These are phyloP conservation scores for Eristalis intricaria DNA, from an alignment of 2,888 invertebrate genomes.

Conservation along the genomic window DNA sequence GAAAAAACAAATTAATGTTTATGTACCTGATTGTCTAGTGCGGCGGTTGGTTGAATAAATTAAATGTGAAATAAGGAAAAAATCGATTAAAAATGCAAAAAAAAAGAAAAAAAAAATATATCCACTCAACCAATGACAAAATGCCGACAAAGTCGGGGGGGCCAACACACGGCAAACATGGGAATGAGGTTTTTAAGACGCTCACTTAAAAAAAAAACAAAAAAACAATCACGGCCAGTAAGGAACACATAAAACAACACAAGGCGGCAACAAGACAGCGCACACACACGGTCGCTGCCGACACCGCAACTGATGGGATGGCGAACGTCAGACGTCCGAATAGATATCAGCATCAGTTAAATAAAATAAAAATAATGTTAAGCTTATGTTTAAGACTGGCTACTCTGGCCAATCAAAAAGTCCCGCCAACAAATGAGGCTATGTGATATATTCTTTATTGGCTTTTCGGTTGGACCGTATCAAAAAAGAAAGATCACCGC, in stretches of 20 bases:
- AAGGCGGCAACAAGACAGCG: conserved; percentile 3
- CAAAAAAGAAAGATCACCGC: conserved; percentile 64
- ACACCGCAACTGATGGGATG: neutral
- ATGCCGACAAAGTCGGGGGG: conserved; percentile 63
- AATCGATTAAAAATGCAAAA: conserved; percentile 65
- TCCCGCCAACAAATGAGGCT: conserved; percentile 34
- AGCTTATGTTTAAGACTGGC: conserved; percentile 37
- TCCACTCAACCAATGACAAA: conserved; percentile 55
- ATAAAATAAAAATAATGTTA: conserved; percentile 11
- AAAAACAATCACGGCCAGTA: conserved; percentile 47
- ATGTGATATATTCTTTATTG: conserved; percentile 69
- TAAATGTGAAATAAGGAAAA: conserved; percentile 51
- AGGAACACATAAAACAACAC: conserved; percentile 49
- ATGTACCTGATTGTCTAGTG: conserved; percentile 19
- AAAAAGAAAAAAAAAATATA: neutral
- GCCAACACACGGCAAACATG: conserved; percentile 35
- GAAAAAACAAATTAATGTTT: neutral
- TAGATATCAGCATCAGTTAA: conserved; percentile 51
- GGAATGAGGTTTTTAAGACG: conserved; percentile 55
- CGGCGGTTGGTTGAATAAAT: conserved; percentile 54
- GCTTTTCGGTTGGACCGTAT: conserved; percentile 46
- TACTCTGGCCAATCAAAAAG: conserved; percentile 57
- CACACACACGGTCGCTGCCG: conserved; percentile 6
- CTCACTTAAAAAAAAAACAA: conserved; percentile 14
- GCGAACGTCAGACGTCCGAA: conserved; percentile 19